These are phyloP conservation scores for Paratilapia polleni DNA, from an alignment of 2,113 vertebrate genomes.

Conservation along the genomic window DNA sequence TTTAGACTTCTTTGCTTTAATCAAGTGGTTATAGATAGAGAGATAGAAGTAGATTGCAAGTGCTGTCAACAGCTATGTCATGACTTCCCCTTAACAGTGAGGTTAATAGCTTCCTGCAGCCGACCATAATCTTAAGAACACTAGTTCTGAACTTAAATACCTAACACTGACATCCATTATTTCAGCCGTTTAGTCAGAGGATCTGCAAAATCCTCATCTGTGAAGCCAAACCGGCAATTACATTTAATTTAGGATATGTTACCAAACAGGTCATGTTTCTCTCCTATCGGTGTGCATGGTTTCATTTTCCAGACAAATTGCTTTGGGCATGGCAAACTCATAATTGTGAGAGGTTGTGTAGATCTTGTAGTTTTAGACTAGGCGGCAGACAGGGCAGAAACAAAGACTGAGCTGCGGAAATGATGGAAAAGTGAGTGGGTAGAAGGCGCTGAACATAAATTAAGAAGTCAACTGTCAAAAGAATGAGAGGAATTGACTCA, in stretches of 20 bases:
- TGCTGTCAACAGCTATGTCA: neutral
- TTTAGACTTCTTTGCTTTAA: neutral
- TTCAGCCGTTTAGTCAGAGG: neutral
- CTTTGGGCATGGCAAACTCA: neutral
- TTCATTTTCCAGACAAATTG: neutral
- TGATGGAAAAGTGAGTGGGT: neutral
- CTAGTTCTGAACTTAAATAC: neutral
- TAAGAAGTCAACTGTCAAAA: neutral
- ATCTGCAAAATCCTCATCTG: neutral
- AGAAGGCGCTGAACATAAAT: neutral
- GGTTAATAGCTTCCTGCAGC: neutral
- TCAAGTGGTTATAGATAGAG: neutral
- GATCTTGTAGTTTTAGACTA: neutral
- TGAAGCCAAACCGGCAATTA: conserved; percentile 2
- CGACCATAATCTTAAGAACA: neutral
- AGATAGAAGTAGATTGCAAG: neutral
- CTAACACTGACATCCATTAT: neutral
- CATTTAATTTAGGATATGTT: conserved; percentile 1
- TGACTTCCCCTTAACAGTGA: neutral
- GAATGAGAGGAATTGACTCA: neutral
- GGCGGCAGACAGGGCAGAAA: conserved; percentile 11
- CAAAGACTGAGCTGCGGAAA: conserved; percentile 6
- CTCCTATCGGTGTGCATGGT: neutral
- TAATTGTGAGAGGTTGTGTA: conserved; percentile 17
- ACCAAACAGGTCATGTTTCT: neutral